Evolutionary conservation across 2,888 invertebrate genomes (phyloP).

Genomic region (Pollenia angustigena): DNA sequence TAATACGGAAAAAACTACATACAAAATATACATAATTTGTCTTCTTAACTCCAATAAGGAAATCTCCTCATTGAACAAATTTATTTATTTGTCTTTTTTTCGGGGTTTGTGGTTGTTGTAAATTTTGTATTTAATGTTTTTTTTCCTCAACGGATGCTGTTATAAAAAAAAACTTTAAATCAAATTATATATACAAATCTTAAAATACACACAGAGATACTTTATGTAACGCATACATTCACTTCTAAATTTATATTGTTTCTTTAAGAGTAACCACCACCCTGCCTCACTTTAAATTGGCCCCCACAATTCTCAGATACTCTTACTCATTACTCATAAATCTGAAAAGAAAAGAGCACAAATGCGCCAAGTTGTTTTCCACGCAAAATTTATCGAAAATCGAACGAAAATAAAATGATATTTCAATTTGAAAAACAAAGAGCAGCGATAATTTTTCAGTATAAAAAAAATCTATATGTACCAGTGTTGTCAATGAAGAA

Average conservation of each 20-base stretch:
- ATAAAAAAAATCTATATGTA: conserved; percentile 15
- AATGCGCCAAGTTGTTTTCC: conserved; percentile 45
- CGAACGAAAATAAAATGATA: not conserved
- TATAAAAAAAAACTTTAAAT: conserved; percentile 42
- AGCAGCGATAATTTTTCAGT: conserved; percentile 30
- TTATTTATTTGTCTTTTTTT: conserved; percentile 61
- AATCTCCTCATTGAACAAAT: conserved; percentile 68
- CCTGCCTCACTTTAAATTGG: not conserved
- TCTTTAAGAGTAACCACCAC: conserved; percentile 9
- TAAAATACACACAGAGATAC: not conserved
- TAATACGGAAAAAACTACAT: conserved; percentile 40
- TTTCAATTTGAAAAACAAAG: conserved; percentile 35
- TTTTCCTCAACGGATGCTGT: conserved; percentile 62
- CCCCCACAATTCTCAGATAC: not conserved
- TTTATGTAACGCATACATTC: not conserved
- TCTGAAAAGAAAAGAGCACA: conserved; percentile 38
- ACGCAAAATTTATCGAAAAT: conserved; percentile 39
- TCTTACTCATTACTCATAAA: conserved; percentile 40
- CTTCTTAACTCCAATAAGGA: conserved; percentile 73
- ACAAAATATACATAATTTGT: conserved; percentile 64
- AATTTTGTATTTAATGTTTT: conserved; percentile 46
- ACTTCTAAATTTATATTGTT: conserved; percentile 7
- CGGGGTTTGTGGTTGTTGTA: conserved; percentile 34
- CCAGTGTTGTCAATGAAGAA: not conserved
- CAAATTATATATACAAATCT: conserved; percentile 46